A percentile compares a stretch with the other conserved stretches of the same genome.
Evolutionary conservation across 1,140 invertebrate species (phyloP).

Genomic region (Drosophila littoralis): DNA sequence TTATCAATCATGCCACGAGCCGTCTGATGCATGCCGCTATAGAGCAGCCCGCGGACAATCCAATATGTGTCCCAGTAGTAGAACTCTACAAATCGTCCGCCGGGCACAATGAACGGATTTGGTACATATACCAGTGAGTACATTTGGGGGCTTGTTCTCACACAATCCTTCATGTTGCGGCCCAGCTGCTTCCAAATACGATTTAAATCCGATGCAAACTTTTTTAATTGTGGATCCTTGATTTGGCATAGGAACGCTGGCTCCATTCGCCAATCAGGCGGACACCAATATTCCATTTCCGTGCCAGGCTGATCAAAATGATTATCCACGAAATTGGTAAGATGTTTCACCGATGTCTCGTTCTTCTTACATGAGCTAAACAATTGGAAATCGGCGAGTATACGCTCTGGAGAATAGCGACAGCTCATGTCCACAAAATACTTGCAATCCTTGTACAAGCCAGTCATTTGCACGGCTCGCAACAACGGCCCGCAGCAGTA

Average conservation of each 20-base stretch:
- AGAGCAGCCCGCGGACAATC: conserved; percentile 93
- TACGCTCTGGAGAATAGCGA: conserved; percentile 87
- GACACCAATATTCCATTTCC: conserved; percentile 91
- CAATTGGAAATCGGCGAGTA: conserved; percentile 87
- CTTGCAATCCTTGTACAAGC: conserved; percentile 93
- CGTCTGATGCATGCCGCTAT: conserved; percentile 92
- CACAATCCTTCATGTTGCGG: conserved; percentile 91
- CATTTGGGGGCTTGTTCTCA: conserved; percentile 88
- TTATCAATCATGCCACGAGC: conserved; percentile 93
- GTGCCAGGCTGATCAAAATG: conserved; percentile 90
- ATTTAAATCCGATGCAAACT: conserved; percentile 89
- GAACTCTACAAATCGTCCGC: conserved; percentile 94
- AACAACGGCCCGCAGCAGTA: conserved; percentile 93
- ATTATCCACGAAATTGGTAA: conserved; percentile 87
- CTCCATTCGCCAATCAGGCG: conserved; percentile 89
- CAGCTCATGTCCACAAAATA: conserved; percentile 96
- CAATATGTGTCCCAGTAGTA: conserved; percentile 99
- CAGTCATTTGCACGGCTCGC: conserved; percentile 91
- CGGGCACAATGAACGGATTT: conserved; percentile 95
- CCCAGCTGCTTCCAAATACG: conserved; percentile 93
- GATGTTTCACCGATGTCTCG: conserved; percentile 86
- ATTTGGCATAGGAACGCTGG: conserved; percentile 88
- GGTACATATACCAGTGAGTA: conserved; percentile 96
- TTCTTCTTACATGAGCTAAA: conserved; percentile 88
- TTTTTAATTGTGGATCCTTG: conserved; percentile 87